Conservation (phyloP, 2,113 vertebrate genomes). For the Trematomus loennbergii region DNA sequence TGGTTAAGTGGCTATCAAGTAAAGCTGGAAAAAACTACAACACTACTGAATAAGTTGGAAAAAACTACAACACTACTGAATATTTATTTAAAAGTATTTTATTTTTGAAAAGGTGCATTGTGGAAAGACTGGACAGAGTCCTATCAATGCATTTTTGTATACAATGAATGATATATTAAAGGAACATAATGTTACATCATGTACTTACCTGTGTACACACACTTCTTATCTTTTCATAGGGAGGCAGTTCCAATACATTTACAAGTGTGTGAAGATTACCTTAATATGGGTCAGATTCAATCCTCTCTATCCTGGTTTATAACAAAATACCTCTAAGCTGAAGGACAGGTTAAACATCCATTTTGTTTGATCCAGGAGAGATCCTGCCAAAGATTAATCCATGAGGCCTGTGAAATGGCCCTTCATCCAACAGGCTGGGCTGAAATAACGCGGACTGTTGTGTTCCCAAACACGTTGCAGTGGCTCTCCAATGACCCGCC, state of each 20-base stretch:
- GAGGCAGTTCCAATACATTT: conserved; percentile 19
- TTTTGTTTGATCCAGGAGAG: conserved; percentile 68
- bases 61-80: background rate
- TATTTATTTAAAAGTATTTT: background rate
- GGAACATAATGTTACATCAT: background rate
- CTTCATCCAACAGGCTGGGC: conserved; percentile 70
- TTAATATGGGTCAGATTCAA: conserved; percentile 56
- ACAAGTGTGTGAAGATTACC: conserved; percentile 17
- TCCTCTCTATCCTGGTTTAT: conserved; percentile 55
- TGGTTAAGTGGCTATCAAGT: background rate
- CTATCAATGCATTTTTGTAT: background rate
- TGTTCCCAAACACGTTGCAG: conserved; percentile 56
- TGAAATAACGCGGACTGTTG: conserved; percentile 68
- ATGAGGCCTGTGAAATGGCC: conserved; percentile 68
- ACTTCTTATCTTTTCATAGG: conserved; percentile 4
- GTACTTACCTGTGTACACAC: background rate
- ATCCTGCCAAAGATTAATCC: conserved; percentile 74
- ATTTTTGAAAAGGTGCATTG: background rate
- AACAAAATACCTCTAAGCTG: conserved; percentile 35
- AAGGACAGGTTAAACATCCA: conserved; percentile 67
- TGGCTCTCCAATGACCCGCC: conserved; percentile 62
- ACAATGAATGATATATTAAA: background rate
- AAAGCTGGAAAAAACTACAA: too few relatives aligned
- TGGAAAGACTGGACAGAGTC: background rate
- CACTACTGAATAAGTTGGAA: too few relatives aligned